Evolutionary conservation across 2,888 invertebrate genomes (phyloP).

Genomic region (Portevinia maculata): DNA sequence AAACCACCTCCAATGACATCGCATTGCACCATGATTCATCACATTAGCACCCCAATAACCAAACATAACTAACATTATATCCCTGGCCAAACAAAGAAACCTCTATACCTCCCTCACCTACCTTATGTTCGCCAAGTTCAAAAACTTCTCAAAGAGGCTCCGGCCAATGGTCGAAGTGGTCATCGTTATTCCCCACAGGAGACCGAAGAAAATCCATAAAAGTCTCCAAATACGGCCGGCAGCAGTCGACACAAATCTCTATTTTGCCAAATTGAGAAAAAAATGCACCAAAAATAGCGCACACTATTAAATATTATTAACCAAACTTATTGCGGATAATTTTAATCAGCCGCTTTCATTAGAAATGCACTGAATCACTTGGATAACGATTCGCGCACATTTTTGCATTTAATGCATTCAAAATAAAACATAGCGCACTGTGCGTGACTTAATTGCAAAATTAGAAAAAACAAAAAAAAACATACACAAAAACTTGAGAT

Average conservation of each 20-base stretch:
- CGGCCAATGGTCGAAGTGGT: constrained; percentile 77
- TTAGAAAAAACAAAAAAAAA: constrained; percentile 19
- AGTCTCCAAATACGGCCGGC: constrained; percentile 29
- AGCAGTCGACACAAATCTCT: neutral
- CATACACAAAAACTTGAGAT: constrained; percentile 7
- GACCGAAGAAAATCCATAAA: constrained; percentile 44
- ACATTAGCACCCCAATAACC: neutral
- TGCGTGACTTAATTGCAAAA: constrained; percentile 52
- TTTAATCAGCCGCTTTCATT: constrained; percentile 45
- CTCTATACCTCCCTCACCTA: constrained; percentile 26
- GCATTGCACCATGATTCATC: constrained; percentile 60
- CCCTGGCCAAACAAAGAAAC: constrained; percentile 56
- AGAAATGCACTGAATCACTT: constrained; percentile 57
- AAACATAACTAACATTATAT: constrained; percentile 28
- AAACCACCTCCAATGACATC: constrained; percentile 36
- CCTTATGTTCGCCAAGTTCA: constrained; percentile 75
- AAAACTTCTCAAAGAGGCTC: constrained; percentile 77
- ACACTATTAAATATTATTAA: constrained; percentile 11
- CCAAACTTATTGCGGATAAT: constrained; percentile 27
- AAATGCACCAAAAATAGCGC: constrained; percentile 37
- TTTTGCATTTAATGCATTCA: constrained; percentile 22
- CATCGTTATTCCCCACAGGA: constrained; percentile 75
- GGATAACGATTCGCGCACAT: constrained; percentile 29
- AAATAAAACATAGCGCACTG: constrained; percentile 6
- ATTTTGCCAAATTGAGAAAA: constrained; percentile 29